These are phyloP conservation scores for Thalassarche chlororhynchos DNA, from an alignment of 2,113 vertebrate species.

Conservation along the genomic window DNA sequence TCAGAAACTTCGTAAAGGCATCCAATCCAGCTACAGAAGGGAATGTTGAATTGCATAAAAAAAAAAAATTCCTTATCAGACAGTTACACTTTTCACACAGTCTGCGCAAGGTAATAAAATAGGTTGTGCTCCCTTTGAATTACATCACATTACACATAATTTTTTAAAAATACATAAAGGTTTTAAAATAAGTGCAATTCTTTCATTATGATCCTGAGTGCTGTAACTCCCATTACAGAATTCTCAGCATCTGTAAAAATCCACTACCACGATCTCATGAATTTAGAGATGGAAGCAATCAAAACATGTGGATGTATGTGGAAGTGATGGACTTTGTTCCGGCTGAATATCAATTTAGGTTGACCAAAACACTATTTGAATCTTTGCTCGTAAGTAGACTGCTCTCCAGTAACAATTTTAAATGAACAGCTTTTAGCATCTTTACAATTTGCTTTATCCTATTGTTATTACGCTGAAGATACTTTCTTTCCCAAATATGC, in stretches of 20 bases:
- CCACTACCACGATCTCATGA: neutral
- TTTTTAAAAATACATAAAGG: neutral
- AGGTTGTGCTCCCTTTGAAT: neutral
- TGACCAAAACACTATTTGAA: neutral
- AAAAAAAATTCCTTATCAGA: neutral
- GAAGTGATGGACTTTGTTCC: neutral
- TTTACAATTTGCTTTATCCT: neutral
- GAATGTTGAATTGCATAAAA: neutral
- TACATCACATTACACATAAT: neutral
- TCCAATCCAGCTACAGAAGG: conserved; percentile 83
- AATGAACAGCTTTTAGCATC: neutral
- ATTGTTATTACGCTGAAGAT: neutral
- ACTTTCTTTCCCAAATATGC: neutral
- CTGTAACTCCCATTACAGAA: neutral
- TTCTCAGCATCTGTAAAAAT: neutral
- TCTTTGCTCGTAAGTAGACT: neutral
- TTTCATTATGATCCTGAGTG: neutral
- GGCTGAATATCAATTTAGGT: neutral
- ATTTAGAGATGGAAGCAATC: neutral
- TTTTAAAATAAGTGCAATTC: neutral
- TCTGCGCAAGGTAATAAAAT: neutral
- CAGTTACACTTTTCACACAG: neutral
- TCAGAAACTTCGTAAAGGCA: conserved; percentile 88
- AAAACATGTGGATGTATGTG: neutral
- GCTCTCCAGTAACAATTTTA: neutral